Base-by-base conservation (phyloP, 2,797 vertebrate genomes). In the Ptychobarbus kaznakovi region DNA sequence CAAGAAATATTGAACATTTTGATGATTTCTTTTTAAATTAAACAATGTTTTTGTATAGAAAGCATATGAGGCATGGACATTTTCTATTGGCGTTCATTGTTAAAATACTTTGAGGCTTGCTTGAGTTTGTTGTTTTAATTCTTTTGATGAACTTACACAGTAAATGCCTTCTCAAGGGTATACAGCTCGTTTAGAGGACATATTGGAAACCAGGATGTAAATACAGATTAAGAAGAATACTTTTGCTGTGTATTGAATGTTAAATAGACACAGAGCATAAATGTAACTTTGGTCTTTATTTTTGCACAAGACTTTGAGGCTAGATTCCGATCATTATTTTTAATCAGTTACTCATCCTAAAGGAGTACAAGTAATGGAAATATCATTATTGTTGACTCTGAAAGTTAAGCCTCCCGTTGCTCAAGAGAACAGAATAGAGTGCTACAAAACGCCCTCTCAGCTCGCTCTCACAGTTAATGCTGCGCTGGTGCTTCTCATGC, bases 371-470 rank as follows among this genome's bases (percentile, higher is more conserved):
- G 32, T 46, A 65, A 76, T 53, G 44, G 20, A 40, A 44, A 68
- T 58, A 22, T 58, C 3, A 35, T 72, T 72, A 93, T 93, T 93
- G 93, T 93, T 70, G 82, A 91, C 90, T 58, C 68, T 87, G 89
- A 90, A 91, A 92, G 90, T 92, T 90, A 89, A 88, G 89, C 91
- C 90, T 89, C 89, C 88, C 89, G 88, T 92, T 89, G 87, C 91
- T 90, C 90, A 90, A 89, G 87, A 86, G 89, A 89, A 91, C 86
- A 58, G n/a, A 73, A 69, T 68, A 78, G 84, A 87, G 88, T 53
- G 81, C 82, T 85, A 80, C 88, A 93, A 93, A 92, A 90, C 89
- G 91, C 90, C 91, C 92, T 90, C 89, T 92, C 91, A 93, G 92
- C 92, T 91, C 88, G 90, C 89, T 89, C 87, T 88, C 87, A 88